phyloP scores from a whole-genome alignment of 2,888 invertebrate genomes.

The Tachina fera region DNA sequence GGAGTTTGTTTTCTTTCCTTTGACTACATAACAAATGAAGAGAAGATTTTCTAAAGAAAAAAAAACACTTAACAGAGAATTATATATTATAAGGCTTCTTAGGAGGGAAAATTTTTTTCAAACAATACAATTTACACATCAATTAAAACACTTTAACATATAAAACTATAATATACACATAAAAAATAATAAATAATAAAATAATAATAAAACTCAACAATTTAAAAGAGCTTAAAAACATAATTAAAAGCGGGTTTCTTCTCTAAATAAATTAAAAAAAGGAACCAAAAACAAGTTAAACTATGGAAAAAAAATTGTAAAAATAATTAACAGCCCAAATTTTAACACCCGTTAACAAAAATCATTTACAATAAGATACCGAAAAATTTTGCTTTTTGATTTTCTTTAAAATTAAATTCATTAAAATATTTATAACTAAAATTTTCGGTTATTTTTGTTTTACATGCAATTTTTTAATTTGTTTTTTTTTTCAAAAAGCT shows the following conservation, averaged over 20 bases:
- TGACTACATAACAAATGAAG: conserved; percentile 44
- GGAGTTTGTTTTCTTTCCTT: background rate
- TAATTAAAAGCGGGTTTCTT: conserved; percentile 19
- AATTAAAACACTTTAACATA: conserved; percentile 53
- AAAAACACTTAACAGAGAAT: conserved; percentile 56
- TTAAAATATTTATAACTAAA: conserved; percentile 36
- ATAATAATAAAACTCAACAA: conserved; percentile 54
- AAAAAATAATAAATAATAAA: conserved; percentile 31
- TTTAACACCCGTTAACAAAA: conserved; percentile 56
- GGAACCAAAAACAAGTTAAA: conserved; percentile 28
- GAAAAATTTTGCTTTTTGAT: background rate
- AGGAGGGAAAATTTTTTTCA: background rate
- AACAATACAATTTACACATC: conserved; percentile 52
- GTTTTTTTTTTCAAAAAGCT: conserved; percentile 58
- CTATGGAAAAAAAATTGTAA: conserved; percentile 35
- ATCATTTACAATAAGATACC: conserved; percentile 29
- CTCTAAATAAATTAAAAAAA: conserved; percentile 31
- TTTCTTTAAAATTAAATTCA: conserved; percentile 17
- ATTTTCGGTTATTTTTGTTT: conserved; percentile 55
- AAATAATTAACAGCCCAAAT: conserved; percentile 61
- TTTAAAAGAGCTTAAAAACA: conserved; percentile 27
- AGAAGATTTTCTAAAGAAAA: conserved; percentile 58
- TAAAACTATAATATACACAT: conserved; percentile 46
- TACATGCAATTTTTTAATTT: conserved; percentile 29
- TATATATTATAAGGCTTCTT: background rate